These are phyloP conservation scores for Escarpia spicata DNA, from an alignment of 2,888 invertebrate species.

Conservation along the genomic window DNA sequence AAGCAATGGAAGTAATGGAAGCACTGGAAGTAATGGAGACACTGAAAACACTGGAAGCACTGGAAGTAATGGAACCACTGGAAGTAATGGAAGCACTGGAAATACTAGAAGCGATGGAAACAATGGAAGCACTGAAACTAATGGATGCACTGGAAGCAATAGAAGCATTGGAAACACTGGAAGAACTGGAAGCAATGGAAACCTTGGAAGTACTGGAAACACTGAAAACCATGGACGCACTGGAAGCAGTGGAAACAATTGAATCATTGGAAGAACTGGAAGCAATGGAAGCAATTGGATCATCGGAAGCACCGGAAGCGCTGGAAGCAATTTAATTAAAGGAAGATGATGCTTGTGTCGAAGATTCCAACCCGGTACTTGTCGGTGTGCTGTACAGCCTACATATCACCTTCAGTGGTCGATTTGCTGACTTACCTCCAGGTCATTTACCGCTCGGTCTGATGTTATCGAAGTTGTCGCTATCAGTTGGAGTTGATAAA, in stretches of 20 bases:
- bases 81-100: neutral
- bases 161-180: neutral
- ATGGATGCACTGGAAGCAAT: neutral
- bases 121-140: neutral
- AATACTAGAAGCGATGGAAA: neutral
- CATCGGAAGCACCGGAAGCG: conserved; percentile 10
- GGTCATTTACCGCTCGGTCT: no score
- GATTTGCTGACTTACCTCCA: no score
- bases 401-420: no score
- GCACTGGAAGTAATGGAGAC: neutral
- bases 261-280: neutral
- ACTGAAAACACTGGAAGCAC: conserved; percentile 18
- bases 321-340: neutral
- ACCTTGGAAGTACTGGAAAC: neutral
- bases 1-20: neutral
- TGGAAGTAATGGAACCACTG: neutral
- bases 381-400: no score
- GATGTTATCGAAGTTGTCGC: no score
- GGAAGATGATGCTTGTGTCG: neutral
- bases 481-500: no score
- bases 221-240: neutral
- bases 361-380: no score
- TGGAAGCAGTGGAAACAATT: neutral
- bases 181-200: conserved; percentile 14
- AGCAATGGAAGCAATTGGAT: neutral